Base-by-base conservation (phyloP, 2,888 invertebrate genomes). In the Rhabditophanes sp. region DNA sequence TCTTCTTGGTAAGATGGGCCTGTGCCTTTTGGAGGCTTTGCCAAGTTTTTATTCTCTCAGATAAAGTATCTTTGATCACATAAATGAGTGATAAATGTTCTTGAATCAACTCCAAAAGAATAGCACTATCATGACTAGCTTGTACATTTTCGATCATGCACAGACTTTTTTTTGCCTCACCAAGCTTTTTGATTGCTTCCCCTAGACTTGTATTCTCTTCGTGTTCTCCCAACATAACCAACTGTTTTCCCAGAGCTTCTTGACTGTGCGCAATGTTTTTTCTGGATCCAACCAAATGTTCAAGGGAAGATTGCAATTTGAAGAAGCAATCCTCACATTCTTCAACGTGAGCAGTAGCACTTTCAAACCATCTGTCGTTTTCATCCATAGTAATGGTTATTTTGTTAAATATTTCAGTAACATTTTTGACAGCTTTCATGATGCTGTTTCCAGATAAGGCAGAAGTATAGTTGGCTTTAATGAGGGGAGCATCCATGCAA, bases 311-410 rank as follows among this genome's bases (percentile, higher is more conserved):
- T 66, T 81, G 81, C 31, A 90, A 71, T 88, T 90, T 39, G 88
- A 77, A 49, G 82, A 93, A 72, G 63, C 87, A 83, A 12, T 75
- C 73, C 66, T 96, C 90, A 16, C 93, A 71, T 22, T 78, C 79
- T 63, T 93, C 90, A 25, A 93, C 76, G 67, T 87, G 84, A 4
- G 77, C 75, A 17, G 80, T 77, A 61, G 85, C 85, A 67, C 96
- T 90, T 67, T 93, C 90, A 71, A 96, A 96, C 96, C 96, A 96
- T 83, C 85, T 80, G 71, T 96, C 96, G 41, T 80, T 82, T 71
- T 99, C 96, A 65, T 93, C 93, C 90, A 96, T 96, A 71, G 82
- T 84, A 68, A 83, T 88, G 0, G 90, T 84, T 57, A 96, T 88
- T 72, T 93, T 93, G 67, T 85, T 87, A 41, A 96, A 84, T 5